Conservation (phyloP, 2,797 vertebrate genomes). For the Anguilla marmorata region DNA sequence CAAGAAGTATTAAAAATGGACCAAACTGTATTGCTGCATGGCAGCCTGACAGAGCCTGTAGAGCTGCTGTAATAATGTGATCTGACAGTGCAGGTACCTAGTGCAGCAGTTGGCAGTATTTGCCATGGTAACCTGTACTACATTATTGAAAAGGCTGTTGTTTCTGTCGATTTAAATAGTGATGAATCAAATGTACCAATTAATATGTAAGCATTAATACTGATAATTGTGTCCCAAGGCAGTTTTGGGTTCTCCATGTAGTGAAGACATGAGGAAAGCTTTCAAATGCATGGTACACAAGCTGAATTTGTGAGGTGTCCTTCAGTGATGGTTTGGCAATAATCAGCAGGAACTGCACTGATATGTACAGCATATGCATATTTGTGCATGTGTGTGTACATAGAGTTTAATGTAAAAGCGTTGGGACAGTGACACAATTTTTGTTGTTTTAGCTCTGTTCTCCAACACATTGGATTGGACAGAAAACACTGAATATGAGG, state of each 20-base stretch:
- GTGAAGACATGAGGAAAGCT: not conserved
- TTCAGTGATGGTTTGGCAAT: too few species aligned
- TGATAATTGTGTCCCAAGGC: too few species aligned
- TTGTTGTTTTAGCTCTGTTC: too few species aligned
- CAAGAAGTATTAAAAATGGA: not conserved
- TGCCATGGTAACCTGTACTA: not conserved
- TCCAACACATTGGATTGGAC: too few species aligned
- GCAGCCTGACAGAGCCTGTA: conserved; percentile 29
- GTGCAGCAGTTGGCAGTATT: not conserved
- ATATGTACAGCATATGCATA: not conserved
- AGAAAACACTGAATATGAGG: too few species aligned
- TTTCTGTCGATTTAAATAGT: conserved; percentile 46
- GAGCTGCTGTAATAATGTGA: not conserved
- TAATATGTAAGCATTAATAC: conserved; percentile 30
- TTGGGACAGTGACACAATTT: too few species aligned
- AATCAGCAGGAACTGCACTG: not conserved
- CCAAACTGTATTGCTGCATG: not conserved
- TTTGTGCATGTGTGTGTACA: not conserved
- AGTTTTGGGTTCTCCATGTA: not conserved
- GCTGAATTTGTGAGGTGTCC: too few species aligned
- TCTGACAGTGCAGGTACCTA: not conserved
- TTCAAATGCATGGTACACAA: not conserved
- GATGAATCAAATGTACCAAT: conserved; percentile 43
- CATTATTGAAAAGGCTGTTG: conserved; percentile 10
- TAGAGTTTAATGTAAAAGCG: too few species aligned